phyloP scores from a whole-genome alignment of 2,888 invertebrate genomes.

The Patella depressa region DNA sequence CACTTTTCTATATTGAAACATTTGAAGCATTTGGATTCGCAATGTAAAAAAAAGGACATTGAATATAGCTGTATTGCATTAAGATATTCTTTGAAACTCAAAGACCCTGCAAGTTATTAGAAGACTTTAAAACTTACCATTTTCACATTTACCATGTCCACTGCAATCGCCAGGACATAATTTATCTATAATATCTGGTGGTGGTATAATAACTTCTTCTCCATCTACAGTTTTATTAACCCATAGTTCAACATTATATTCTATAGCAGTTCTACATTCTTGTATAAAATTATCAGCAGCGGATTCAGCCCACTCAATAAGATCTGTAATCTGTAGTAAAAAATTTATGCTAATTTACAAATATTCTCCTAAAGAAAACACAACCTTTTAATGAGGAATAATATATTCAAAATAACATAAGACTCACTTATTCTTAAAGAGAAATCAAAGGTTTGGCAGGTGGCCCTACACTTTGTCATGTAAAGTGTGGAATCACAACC shows the following conservation, averaged over 20 bases:
- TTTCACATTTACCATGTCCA: conserved; percentile 42
- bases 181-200: conserved; percentile 36
- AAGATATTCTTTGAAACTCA: no score
- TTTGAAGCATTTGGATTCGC: no score
- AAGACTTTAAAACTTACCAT: conserved; percentile 35
- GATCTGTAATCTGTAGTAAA: conserved; percentile 39
- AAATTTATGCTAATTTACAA: neutral
- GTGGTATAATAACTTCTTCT: conserved; percentile 29
- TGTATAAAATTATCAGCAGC: conserved; percentile 40
- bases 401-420: no score
- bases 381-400: no score
- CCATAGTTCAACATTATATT: conserved; percentile 41
- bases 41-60: no score
- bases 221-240: conserved; percentile 29
- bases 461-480: no score
- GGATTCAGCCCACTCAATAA: conserved; percentile 36
- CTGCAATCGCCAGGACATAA: conserved; percentile 49
- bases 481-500: no score
- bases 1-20: no score
- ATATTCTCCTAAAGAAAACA: neutral
- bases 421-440: no score
- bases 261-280: conserved; percentile 37
- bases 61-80: no score
- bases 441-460: no score
- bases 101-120: no score